Percentiles rank a stretch among this genome's conserved stretches.
These are phyloP conservation scores for Callipepla squamata DNA, from an alignment of 2,113 vertebrate genomes.

Conservation along the genomic window DNA sequence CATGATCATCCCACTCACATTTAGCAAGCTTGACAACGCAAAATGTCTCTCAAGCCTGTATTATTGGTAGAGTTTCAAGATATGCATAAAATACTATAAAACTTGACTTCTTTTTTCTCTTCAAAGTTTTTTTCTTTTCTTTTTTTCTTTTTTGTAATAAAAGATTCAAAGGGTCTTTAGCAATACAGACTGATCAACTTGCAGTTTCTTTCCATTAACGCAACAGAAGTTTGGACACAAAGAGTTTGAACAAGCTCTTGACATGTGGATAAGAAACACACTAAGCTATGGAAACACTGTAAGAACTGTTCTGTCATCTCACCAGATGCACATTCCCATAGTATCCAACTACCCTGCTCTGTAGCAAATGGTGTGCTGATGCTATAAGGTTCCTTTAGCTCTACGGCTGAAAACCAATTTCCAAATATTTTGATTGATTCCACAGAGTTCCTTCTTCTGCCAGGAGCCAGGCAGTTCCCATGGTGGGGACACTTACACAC, in stretches of 20 bases:
- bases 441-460: fast-evolving
- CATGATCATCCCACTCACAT: not conserved
- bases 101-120: not conserved
- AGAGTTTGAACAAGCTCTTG: not conserved
- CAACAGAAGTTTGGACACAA: not conserved
- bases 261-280: not conserved
- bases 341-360: not conserved
- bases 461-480: not conserved
- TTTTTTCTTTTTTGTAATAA: not conserved
- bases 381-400: not conserved
- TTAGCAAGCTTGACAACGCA: not conserved
- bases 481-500: fast-evolving
- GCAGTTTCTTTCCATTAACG: not conserved
- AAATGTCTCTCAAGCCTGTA: not conserved
- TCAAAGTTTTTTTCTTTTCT: not conserved
- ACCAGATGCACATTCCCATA: fast-evolving
- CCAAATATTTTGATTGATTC: not conserved
- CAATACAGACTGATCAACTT: not conserved
- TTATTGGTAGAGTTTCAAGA: not conserved
- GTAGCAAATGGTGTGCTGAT: fast-evolving
- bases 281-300: fast-evolving
- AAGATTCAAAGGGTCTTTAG: not conserved
- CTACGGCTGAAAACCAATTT: not conserved
- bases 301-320: not conserved
- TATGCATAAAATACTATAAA: fast-evolving